These are phyloP conservation scores for Ophthalmotilapia sp. DNA, from an alignment of 2,113 vertebrate species.

Conservation along the genomic window DNA sequence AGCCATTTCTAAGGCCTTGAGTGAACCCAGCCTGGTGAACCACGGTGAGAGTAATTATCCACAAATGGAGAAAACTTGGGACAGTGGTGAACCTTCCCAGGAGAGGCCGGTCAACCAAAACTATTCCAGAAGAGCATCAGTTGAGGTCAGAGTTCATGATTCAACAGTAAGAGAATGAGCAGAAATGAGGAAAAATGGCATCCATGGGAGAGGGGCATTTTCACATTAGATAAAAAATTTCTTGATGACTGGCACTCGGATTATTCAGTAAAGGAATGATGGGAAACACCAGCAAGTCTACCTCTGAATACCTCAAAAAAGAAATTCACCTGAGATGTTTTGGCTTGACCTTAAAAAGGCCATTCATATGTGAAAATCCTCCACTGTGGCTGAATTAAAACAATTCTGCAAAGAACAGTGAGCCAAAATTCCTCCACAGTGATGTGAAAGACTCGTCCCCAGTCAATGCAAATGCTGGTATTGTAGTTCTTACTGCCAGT, in stretches of 20 bases:
- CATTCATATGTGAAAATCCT: neutral
- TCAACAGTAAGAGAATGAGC: neutral
- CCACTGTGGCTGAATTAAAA: neutral
- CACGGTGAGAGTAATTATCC: neutral
- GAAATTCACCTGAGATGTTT: neutral
- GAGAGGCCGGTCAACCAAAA: neutral
- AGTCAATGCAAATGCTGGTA: neutral
- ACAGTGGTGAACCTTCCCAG: neutral
- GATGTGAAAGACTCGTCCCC: neutral
- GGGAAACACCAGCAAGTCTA: neutral
- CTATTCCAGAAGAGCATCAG: neutral
- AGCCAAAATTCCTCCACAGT: neutral
- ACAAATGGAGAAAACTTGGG: neutral
- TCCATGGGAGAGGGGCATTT: neutral
- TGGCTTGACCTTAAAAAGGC: neutral
- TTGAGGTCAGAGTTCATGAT: neutral
- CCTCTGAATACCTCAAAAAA: neutral
- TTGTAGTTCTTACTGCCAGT: neutral
- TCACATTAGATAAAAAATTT: neutral
- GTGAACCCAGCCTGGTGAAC: neutral
- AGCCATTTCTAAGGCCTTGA: neutral
- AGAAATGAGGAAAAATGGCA: neutral
- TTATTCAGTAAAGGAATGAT: neutral
- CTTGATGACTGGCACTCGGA: neutral
- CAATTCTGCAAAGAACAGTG: neutral